phyloP scores from a whole-genome alignment of 2,888 invertebrate genomes.

The Campoplex capitator region DNA sequence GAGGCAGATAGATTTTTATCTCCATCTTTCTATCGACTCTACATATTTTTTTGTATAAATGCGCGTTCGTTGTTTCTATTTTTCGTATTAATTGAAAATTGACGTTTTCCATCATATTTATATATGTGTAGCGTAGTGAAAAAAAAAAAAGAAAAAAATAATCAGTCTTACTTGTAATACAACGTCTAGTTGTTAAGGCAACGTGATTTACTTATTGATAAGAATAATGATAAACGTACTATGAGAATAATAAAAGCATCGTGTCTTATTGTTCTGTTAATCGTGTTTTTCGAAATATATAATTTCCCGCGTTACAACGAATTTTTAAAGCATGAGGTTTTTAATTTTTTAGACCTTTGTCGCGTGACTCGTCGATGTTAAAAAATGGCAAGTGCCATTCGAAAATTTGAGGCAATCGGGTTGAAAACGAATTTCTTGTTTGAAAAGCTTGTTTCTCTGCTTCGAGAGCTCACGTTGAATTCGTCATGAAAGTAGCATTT shows the following conservation, averaged over 20 bases:
- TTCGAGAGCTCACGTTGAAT: too few relatives aligned
- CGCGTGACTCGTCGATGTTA: neutral
- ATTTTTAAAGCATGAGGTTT: slow-evolving; percentile 5
- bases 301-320: slow-evolving; percentile 17
- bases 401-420: too few relatives aligned
- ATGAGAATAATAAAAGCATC: slow-evolving; percentile 40
- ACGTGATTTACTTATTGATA: slow-evolving; percentile 66
- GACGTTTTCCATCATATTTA: slow-evolving; percentile 45
- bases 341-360: neutral
- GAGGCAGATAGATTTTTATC: neutral
- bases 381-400: too few relatives aligned
- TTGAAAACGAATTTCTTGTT: too few relatives aligned
- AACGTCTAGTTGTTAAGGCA: slow-evolving; percentile 77
- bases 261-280: slow-evolving; percentile 14
- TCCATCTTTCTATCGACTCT: neutral
- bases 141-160: slow-evolving; percentile 69
- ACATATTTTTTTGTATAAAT: slow-evolving; percentile 45
- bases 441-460: too few relatives aligned
- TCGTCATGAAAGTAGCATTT: neutral
- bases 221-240: slow-evolving; percentile 49
- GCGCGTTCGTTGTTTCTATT: neutral
- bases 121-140: slow-evolving; percentile 54
- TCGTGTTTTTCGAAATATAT: slow-evolving; percentile 14
- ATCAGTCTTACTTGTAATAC: slow-evolving; percentile 82
- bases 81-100: slow-evolving; percentile 2